phyloP scores from a whole-genome alignment of 2,888 invertebrate genomes.

The Smittia sp. region DNA sequence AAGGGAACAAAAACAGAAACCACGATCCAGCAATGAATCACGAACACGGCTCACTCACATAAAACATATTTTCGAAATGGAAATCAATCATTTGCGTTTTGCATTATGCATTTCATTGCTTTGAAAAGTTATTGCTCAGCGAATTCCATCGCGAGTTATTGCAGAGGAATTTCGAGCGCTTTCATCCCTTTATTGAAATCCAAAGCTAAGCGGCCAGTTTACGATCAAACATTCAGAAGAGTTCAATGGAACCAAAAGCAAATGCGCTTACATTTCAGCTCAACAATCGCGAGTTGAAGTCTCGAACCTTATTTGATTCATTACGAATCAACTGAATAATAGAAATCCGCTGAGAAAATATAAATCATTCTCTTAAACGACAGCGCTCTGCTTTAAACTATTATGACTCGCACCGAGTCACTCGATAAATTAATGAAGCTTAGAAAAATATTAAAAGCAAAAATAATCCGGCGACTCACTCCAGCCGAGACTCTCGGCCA shows the following conservation, averaged over 20 bases:
- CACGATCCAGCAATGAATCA: constrained; percentile 39
- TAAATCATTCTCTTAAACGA: constrained; percentile 2
- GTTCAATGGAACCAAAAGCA: no score
- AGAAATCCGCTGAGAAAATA: neutral
- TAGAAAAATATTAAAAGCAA: neutral
- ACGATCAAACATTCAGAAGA: no score
- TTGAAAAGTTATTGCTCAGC: neutral
- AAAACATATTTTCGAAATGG: constrained; percentile 31
- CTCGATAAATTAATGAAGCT: neutral
- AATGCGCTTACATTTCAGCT: no score
- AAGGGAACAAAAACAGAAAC: neutral
- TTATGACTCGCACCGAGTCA: neutral
- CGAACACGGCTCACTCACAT: constrained; percentile 22
- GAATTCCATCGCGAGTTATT: constrained; percentile 8
- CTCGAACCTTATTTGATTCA: neutral
- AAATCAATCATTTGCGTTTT: constrained; percentile 31
- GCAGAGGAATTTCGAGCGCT: no score
- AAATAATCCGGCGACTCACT: neutral
- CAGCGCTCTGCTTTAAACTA: neutral
- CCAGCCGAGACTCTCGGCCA: neutral
- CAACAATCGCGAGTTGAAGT: neutral
- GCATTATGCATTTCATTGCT: neutral
- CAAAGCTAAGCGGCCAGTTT: no score
- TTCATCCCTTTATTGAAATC: no score
- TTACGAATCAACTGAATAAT: neutral